Evolutionary conservation across 2,797 vertebrate species (phyloP).

Genomic region (Tenualosa thibaudeaui): DNA sequence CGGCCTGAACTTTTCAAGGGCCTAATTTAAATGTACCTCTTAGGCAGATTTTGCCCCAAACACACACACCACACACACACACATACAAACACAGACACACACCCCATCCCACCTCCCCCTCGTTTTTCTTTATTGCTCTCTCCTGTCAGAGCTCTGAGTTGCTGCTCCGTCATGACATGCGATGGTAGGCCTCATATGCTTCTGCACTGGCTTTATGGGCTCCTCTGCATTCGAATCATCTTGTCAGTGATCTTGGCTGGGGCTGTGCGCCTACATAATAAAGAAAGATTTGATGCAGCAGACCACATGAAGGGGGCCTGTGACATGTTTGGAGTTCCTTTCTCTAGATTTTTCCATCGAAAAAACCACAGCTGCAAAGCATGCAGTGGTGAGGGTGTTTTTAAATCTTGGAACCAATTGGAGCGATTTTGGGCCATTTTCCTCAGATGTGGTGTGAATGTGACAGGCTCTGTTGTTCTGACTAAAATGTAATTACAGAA

Average conservation of each 20-base stretch:
- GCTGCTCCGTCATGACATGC: slow-evolving; percentile 34
- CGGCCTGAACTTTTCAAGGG: slow-evolving; percentile 61
- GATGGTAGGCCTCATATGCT: slow-evolving; percentile 37
- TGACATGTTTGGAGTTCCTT: neutral
- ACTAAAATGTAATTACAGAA: slow-evolving; percentile 19
- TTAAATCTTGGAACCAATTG: slow-evolving; percentile 4
- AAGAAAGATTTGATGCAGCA: slow-evolving; percentile 38
- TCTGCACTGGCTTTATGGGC: slow-evolving; percentile 43
- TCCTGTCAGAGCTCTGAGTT: slow-evolving; percentile 43
- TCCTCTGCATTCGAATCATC: slow-evolving; percentile 52
- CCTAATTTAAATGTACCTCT: slow-evolving; percentile 67
- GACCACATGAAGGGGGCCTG: slow-evolving; percentile 21
- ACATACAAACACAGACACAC: neutral
- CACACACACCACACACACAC: neutral
- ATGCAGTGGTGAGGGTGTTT: neutral
- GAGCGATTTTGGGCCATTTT: neutral
- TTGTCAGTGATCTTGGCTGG: slow-evolving; percentile 47
- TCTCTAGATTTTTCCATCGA: slow-evolving; percentile 28
- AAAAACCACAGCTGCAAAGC: slow-evolving; percentile 21
- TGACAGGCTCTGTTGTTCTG: slow-evolving; percentile 22
- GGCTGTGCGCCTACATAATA: slow-evolving; percentile 32
- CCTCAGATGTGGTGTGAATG: neutral
- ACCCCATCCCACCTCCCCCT: slow-evolving; percentile 15
- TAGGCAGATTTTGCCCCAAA: slow-evolving; percentile 48
- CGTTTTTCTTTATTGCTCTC: slow-evolving; percentile 42